A percentile compares a stretch with the other conserved stretches of the same genome.
These are phyloP conservation scores for Sarcophaga peregrina DNA, from an alignment of 1,140 invertebrate genomes.

Conservation along the genomic window DNA sequence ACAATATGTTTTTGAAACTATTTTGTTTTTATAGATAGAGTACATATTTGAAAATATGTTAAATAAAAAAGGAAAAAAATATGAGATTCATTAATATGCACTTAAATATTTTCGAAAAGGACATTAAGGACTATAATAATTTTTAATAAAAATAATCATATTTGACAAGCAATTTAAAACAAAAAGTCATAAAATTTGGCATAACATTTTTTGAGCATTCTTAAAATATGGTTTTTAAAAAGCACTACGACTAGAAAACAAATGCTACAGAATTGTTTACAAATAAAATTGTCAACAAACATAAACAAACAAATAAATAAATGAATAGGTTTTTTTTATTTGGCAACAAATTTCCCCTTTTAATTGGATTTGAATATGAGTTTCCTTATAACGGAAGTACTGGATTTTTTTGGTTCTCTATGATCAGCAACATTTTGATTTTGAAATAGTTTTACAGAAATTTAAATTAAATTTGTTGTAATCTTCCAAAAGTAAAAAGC, in stretches of 20 bases:
- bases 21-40: not conserved
- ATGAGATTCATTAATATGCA: not conserved
- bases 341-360: slow-evolving; percentile 26
- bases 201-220: slow-evolving; percentile 36
- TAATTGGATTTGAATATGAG: too few species aligned
- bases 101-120: not conserved
- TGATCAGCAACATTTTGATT: not conserved
- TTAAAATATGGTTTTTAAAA: not conserved
- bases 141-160: slow-evolving; percentile 6
- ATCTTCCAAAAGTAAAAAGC: not conserved
- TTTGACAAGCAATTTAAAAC: not conserved
- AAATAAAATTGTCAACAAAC: too few species aligned
- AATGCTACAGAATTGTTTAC: too few species aligned
- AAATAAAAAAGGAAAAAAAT: not conserved
- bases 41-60: not conserved
- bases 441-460: not conserved
- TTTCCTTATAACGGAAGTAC: slow-evolving; percentile 39
- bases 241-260: too few species aligned
- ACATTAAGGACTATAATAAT: not conserved
- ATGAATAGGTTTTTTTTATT: not conserved
- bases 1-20: slow-evolving; percentile 20
- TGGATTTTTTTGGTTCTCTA: slow-evolving; percentile 22
- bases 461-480: not conserved
- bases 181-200: slow-evolving; percentile 13
- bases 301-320: slow-evolving; percentile 24